Evolutionary conservation across 2,888 invertebrate species (phyloP), one percentile per base, ranked within the genome.

Genomic region (Eupithecia abbreviata): DNA sequence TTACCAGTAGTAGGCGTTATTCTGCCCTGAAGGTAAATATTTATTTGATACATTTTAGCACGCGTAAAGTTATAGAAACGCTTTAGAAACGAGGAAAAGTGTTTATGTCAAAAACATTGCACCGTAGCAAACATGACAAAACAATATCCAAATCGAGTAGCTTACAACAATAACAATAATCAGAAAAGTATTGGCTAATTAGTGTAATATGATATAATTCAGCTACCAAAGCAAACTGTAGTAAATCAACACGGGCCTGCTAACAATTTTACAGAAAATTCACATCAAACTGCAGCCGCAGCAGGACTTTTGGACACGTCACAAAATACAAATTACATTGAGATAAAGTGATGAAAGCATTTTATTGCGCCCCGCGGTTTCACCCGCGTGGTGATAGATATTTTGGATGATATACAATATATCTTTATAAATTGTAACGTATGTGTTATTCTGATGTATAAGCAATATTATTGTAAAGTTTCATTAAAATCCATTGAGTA

Each of bases 1-100:
- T 85, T 86, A 86, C 79, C 81, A 82, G 75, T 82, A 80, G 80
- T 78, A 78, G 81, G 55, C 72, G 72, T 72, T 77, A 69, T 75
- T 71, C 73, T 73, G 74, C 67, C 62, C 30, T 10, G n/a, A 45
- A 43, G 42, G 45, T 45, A 45, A 68, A 68, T 7, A n/a, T 9
- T 9, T 30, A 1, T 30, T 30, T 30, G 30, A 30, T 30, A 30
- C 5, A 66, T 42, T 15, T 66, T 41, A 30, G 65, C 12, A 6
- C 41, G 15, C 15, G 42, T 42, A 10, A 68, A 68, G 9, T n/a
- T 18, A 68, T 68, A 9, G 7, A 67, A 43, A 7, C 51, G 42
- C 12, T 13, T 15, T 42, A 66, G 6, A 42, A 66, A 30, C 30
- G 4, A 4, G 62, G 30, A 62, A 18, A 51, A 62, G 12, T 62